Base-by-base conservation (phyloP, 53 echinoderm and acorn worm genomes). In the Paracentrotus lividus region DNA sequence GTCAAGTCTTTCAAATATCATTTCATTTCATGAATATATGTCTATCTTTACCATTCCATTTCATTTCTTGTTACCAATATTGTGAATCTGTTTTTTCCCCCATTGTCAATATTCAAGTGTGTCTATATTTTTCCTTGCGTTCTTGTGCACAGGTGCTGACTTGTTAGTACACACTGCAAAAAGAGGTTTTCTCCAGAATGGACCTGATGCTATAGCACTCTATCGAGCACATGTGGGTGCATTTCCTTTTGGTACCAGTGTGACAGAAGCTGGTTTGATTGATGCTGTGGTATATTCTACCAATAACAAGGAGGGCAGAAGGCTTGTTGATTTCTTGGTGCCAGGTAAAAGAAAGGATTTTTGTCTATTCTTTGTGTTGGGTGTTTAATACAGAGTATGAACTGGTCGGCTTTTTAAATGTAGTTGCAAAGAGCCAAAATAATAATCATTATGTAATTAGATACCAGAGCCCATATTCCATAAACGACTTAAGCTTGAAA, bases 251-350 rank as follows among this genome's bases (percentile, higher is more conserved):
- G 94, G 95, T 57, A 94, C 96, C 0, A 53, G 58, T 40, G 94
- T 95, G 29, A 96, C 95, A 18, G 20, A 53, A 13, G 88, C 76
- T n/a, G 96, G 99, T 95, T 86, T 98, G 45, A 93, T 98, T 29
- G 99, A 98, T 94, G 99, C 96, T 15, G 84, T 97, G 15, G 97
- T 98, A 12, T 98, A 98, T 58, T 90, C 94, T 12, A 94, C 90
- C 14, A 94, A 91, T 29, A 94, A 95, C 24, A 93, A 85, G 31
- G 40, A 64, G 18, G 93, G 93, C 27, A 45, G 84, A 32, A 49
- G 65, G 3, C 89, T 98, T 27, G 93, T 95, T 33, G 78, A 94
- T 93, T 94, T 68, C 33, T 66, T 98, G n/a, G 84, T 94, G 4
- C 99, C 99, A 94, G 99, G 99, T 97, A 88, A 67, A 32, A n/a